These are phyloP conservation scores for Alosa sapidissima DNA, from an alignment of 2,797 vertebrate genomes.

Conservation along the genomic window DNA sequence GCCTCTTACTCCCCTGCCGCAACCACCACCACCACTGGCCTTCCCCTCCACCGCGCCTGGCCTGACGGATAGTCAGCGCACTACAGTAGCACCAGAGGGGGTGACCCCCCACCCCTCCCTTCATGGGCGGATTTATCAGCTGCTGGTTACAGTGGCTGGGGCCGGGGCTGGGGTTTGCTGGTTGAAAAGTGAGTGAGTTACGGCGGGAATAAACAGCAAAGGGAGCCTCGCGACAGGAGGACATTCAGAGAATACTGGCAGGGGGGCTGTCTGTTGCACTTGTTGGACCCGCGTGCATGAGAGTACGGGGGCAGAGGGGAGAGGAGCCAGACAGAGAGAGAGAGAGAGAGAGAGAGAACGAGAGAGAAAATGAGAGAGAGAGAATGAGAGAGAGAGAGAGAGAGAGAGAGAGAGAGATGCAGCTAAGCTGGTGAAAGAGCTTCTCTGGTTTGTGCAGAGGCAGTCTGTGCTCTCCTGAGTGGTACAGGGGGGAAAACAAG, in stretches of 20 bases:
- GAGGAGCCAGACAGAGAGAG: background rate
- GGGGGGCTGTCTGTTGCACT: background rate
- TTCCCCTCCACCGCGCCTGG: background rate
- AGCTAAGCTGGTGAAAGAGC: conserved; percentile 9
- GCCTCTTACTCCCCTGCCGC: background rate
- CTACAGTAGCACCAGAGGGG: conserved; percentile 36
- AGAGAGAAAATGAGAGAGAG: background rate
- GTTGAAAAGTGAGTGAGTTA: background rate
- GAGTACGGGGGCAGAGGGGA: background rate
- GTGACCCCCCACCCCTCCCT: conserved; percentile 33
- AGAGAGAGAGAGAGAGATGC: background rate
- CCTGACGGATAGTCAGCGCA: background rate
- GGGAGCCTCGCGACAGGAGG: background rate
- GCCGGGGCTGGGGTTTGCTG: background rate
- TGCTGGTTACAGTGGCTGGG: background rate
- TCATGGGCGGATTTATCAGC: conserved; percentile 48
- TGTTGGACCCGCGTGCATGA: background rate
- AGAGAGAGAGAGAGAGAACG: background rate
- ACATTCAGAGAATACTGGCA: background rate
- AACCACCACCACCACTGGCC: background rate
- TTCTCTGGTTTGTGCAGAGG: background rate
- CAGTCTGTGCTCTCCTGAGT: background rate
- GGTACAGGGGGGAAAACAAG: background rate
- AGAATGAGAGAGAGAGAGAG: background rate
- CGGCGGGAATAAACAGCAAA: background rate